A percentile compares a stretch with the other conserved stretches of the same genome.
Evolutionary conservation across 2,888 invertebrate genomes (phyloP).

Genomic region (Acanthosoma haemorrhoidale): DNA sequence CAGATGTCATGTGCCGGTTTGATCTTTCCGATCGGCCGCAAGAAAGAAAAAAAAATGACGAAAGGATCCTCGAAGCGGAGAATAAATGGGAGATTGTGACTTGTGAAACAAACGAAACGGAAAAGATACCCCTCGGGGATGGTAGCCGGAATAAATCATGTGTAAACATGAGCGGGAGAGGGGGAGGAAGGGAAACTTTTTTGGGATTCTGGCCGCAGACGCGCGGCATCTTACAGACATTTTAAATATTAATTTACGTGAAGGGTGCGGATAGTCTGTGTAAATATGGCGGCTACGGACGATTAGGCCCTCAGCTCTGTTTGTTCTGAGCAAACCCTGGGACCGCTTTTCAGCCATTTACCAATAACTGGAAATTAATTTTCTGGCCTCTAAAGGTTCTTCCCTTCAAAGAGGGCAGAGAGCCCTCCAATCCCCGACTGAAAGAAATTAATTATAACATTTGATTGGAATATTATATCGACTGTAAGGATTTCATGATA

Average conservation of each 20-base stretch:
- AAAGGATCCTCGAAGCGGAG: too few relatives aligned
- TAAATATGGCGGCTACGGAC: not conserved
- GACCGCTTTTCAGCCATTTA: not conserved
- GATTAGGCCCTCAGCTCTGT: not conserved
- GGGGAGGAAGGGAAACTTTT: too few relatives aligned
- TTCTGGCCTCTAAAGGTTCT: not conserved
- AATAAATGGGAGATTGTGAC: too few relatives aligned
- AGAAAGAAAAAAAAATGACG: too few relatives aligned
- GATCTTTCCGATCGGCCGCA: too few relatives aligned
- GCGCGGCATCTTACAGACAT: not conserved
- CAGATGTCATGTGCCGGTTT: too few relatives aligned
- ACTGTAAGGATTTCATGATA: too few relatives aligned
- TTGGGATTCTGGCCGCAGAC: not conserved
- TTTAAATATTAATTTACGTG: not conserved
- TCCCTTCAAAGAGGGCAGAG: not conserved
- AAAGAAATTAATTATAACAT: too few relatives aligned
- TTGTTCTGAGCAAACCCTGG: not conserved
- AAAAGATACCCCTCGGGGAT: not conserved
- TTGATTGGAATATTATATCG: too few relatives aligned
- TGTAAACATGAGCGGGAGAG: not conserved
- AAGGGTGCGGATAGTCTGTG: not conserved
- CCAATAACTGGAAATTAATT: conserved; percentile 7
- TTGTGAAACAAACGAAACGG: not conserved
- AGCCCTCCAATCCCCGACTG: too few relatives aligned
- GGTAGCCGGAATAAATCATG: not conserved